Base-by-base conservation (phyloP, 1,140 invertebrate genomes). In the Bombus confusus region DNA sequence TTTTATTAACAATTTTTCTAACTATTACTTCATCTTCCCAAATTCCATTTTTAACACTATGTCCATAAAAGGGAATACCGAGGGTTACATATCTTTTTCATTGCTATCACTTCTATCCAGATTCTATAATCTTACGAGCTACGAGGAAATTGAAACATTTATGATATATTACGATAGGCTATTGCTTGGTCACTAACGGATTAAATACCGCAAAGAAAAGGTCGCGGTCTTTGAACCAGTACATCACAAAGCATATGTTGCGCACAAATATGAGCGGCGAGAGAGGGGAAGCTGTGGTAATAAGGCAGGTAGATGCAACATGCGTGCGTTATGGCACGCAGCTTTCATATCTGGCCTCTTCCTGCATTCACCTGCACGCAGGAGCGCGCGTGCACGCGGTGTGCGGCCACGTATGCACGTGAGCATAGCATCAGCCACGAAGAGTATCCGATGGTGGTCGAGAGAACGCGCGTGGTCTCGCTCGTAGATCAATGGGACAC, bases 401-500 rank as follows among this genome's bases (percentile, higher is more conserved):
- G 79, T 59, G 84, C 79, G 68, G 52, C 83, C 72, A 31, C 57
- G 62, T 59, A 71, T 64, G 73, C 31, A 68, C 18, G 62, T 68
- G 64, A 79, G 64, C 77, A 64, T 47, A 28, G 25, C 41, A 12
- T 39, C 43, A 25, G 80, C 57, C n/a, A 52, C 77, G 57, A 28
- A n/a, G 52, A 82, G 77, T 80, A 59, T 64, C 71, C 68, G 77
- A 82, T 72, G 80, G 84, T 86, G 87, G 87, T 89, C 87, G 87
- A 57, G 77, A 82, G 69, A 57, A 72, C 6, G n/a, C 87, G 81
- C 83, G 86, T 86, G 73, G 74, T 71, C 82, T 69, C 68, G 66
- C 74, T 80, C 91, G 86, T 91, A 89, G 85, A 92, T 92, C 90
- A 91, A 92, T 91, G 91, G 81, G 87, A 92, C 87, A 89, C 86